Percentiles rank a stretch among this genome's conserved stretches.
Evolutionary conservation across 2,113 vertebrate genomes (phyloP).

Genomic region (Hiodon alosoides): DNA sequence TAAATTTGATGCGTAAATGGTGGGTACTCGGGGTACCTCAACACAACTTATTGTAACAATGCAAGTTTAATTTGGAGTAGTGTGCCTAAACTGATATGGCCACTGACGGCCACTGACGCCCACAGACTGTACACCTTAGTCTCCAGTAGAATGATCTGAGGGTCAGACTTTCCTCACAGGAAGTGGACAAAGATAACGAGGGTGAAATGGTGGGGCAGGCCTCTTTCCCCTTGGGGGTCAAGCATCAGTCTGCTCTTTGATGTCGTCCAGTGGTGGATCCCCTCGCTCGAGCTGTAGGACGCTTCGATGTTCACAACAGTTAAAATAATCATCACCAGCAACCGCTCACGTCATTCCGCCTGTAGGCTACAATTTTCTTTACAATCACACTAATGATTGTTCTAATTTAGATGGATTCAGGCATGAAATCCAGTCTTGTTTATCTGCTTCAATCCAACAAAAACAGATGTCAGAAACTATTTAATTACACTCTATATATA

Average conservation of each 20-base stretch:
- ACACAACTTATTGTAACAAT: too few species aligned
- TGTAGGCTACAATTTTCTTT: neutral
- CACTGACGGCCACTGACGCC: too few species aligned
- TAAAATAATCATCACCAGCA: too few species aligned
- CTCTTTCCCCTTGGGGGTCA: constrained; percentile 22
- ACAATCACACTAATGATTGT: neutral
- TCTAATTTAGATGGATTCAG: constrained; percentile 17
- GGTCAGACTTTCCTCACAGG: constrained; percentile 32
- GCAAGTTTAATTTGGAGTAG: too few species aligned
- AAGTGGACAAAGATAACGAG: constrained; percentile 29
- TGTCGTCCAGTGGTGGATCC: constrained; percentile 27
- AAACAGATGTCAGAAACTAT: constrained; percentile 41
- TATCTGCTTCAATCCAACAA: constrained; percentile 45
- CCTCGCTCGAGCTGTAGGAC: constrained; percentile 18
- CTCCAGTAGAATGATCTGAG: neutral
- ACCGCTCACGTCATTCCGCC: too few species aligned
- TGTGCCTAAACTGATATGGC: too few species aligned
- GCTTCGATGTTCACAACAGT: too few species aligned
- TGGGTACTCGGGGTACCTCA: too few species aligned
- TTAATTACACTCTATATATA: constrained; percentile 45
- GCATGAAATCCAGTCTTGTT: constrained; percentile 29
- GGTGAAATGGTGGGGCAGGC: neutral
- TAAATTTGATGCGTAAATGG: too few species aligned
- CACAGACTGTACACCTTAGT: neutral
- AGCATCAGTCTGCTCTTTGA: constrained; percentile 19